phyloP scores from a whole-genome alignment of 2,888 invertebrate species.

The Lymantria dispar region DNA sequence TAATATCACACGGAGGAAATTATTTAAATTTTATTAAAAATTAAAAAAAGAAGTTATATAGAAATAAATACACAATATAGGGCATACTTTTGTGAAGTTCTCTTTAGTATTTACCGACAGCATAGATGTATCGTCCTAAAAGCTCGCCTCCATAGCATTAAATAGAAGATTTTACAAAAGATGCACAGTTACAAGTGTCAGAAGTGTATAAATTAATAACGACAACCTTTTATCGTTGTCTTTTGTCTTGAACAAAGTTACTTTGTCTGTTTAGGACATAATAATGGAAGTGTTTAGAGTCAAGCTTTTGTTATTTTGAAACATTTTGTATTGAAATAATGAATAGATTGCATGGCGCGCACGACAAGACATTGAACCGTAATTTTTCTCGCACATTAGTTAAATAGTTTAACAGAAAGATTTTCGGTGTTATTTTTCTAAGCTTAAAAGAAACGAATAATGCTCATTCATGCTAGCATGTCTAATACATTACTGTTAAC shows the following conservation, averaged over 20 bases:
- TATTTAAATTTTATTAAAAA: slow-evolving; percentile 46
- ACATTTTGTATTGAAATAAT: slow-evolving; percentile 57
- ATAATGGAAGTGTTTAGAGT: slow-evolving; percentile 80
- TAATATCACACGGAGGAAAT: too few relatives aligned
- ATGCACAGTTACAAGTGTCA: slow-evolving; percentile 75
- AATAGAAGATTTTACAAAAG: slow-evolving; percentile 57
- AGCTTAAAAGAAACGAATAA: slow-evolving; percentile 25
- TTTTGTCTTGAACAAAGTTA: slow-evolving; percentile 72
- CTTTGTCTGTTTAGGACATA: slow-evolving; percentile 75
- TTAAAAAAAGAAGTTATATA: slow-evolving; percentile 47
- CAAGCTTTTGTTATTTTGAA: slow-evolving; percentile 70
- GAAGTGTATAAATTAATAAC: slow-evolving; percentile 76
- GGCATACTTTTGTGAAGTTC: slow-evolving; percentile 45
- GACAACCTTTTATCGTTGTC: slow-evolving; percentile 71
- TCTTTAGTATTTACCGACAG: slow-evolving; percentile 42
- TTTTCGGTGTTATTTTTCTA: slow-evolving; percentile 35
- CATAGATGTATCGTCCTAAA: slow-evolving; percentile 68
- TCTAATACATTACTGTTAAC: slow-evolving; percentile 18
- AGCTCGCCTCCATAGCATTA: slow-evolving; percentile 63
- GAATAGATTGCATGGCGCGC: slow-evolving; percentile 73
- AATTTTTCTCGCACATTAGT: slow-evolving; percentile 71
- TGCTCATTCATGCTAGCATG: slow-evolving; percentile 23
- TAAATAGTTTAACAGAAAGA: slow-evolving; percentile 49
- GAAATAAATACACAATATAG: slow-evolving; percentile 56
- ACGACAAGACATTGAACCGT: slow-evolving; percentile 61